Evolutionary conservation across 2,888 invertebrate species (phyloP), one percentile per base, ranked within the genome.

Genomic region (Morpho helenor): DNA sequence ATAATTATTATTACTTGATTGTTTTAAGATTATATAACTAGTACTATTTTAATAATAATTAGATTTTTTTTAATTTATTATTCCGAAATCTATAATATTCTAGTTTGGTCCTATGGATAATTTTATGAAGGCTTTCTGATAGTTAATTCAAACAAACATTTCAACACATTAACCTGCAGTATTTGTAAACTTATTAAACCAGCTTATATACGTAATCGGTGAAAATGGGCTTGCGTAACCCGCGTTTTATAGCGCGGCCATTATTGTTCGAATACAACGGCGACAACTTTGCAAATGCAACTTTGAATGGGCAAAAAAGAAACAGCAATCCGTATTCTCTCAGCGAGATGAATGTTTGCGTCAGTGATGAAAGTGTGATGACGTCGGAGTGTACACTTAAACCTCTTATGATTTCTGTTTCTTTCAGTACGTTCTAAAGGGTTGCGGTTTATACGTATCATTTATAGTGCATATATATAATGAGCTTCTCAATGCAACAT

Each of bases 251-350:
- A 59, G 59, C 55, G 52, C 58, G 49, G 59, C 55, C 45, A 52
- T 57, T 55, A 62, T 56, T 41, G 55, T 56, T 46, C n/a, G 46
- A 53, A 49, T 43, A 58, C 39, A 58, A 58, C 59, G 39, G 46
- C 45, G 52, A 55, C 49, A 58, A 59, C 56, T 62, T 59, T 23
- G 57, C 56, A 56, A 60, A 64, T 63, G 59, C 55, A 66, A 57
- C 56, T 61, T 60, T 64, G 50, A 62, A 62, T 56, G 57, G 51
- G 54, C 49, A 48, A 60, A 62, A 55, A 60, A 58, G 60, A 57
- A 60, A 60, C 60, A 55, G 62, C 62, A 52, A 62, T 62, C 48
- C 56, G 44, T 60, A 57, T 60, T 62, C 60, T 52, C 52, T 49
- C 43, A 44, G 42, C 51, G 50, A 56, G 50, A 62, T 62, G 54